Evolutionary conservation across 1,140 invertebrate genomes (phyloP).

Genomic region (Drosophila tropicalis): DNA sequence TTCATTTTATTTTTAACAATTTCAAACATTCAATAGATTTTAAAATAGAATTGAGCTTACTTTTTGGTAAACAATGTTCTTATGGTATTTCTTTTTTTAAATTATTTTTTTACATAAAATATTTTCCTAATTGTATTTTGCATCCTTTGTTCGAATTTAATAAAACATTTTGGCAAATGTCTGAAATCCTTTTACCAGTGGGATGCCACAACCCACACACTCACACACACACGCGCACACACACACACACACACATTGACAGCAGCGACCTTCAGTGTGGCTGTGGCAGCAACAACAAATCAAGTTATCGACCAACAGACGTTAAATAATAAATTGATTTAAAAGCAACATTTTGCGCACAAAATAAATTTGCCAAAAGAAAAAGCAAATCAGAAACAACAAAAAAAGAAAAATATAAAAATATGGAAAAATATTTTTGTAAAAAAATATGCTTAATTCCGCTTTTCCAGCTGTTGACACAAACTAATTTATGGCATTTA

Average conservation of each 20-base stretch:
- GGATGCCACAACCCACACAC: background rate
- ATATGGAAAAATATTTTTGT: slow-evolving; percentile 14
- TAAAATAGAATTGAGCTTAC: too few relatives aligned
- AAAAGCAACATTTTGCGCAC: slow-evolving; percentile 47
- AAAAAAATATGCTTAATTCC: slow-evolving; percentile 64
- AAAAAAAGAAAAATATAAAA: slow-evolving; percentile 18
- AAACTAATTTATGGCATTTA: slow-evolving; percentile 80
- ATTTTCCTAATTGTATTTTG: background rate
- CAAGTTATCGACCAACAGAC: slow-evolving; percentile 52
- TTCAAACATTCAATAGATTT: too few relatives aligned
- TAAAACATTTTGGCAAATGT: slow-evolving; percentile 5
- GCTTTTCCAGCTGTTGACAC: slow-evolving; percentile 69
- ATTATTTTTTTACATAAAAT: background rate
- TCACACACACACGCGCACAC: background rate
- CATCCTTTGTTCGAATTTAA: background rate
- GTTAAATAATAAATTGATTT: slow-evolving; percentile 37
- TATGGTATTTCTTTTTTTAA: too few relatives aligned
- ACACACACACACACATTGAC: background rate
- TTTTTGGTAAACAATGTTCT: too few relatives aligned
- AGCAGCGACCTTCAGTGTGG: slow-evolving; percentile 7
- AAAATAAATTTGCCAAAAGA: slow-evolving; percentile 59
- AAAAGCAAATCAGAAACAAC: slow-evolving; percentile 19
- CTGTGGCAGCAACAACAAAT: slow-evolving; percentile 31
- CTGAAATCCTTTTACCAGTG: background rate
- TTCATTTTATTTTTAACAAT: slow-evolving; percentile 17